Conservation (phyloP, 2,113 vertebrate genomes). For the Canis aureus region DNA sequence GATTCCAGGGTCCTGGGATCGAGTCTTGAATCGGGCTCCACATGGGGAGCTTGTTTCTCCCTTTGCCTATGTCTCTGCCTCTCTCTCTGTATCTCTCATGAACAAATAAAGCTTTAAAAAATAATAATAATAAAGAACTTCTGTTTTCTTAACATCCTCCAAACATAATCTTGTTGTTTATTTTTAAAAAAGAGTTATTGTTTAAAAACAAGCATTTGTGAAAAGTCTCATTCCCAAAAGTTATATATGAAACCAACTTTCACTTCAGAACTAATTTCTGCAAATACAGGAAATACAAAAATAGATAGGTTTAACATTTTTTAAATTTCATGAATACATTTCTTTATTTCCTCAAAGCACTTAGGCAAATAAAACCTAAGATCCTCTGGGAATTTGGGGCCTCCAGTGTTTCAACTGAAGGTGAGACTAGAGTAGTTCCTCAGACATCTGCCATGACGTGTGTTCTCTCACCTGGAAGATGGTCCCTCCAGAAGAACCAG, state of each 20-base stretch:
- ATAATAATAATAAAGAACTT: background rate
- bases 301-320: background rate
- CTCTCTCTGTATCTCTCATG: too few species aligned
- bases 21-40: too few species aligned
- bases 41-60: too few species aligned
- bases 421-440: background rate
- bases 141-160: background rate
- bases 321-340: background rate
- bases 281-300: conserved; percentile 10
- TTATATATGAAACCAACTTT: background rate
- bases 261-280: background rate
- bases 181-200: background rate
- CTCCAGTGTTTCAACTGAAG: background rate
- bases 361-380: background rate
- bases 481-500: background rate
- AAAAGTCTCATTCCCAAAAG: conserved; percentile 17
- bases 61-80: too few species aligned
- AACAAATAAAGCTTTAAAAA: too few species aligned
- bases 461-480: background rate
- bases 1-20: too few species aligned
- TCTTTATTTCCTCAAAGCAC: background rate
- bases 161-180: background rate
- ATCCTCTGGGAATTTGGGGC: background rate
- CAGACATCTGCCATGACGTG: background rate
- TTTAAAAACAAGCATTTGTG: conserved; percentile 41